Evolutionary conservation across 2,797 vertebrate genomes (phyloP).

Genomic region (Poeciliopsis infans): DNA sequence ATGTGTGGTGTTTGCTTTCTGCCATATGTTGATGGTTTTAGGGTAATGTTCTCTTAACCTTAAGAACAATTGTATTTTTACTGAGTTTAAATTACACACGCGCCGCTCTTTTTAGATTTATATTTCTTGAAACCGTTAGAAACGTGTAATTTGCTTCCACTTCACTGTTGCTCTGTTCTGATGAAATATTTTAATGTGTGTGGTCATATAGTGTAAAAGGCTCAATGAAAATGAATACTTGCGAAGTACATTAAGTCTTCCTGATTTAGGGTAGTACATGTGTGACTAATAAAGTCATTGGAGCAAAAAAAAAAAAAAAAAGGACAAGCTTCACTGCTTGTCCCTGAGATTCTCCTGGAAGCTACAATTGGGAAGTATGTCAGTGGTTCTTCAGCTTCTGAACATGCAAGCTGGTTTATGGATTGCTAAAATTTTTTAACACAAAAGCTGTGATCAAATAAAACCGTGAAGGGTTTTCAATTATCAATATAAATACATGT

Average conservation of each 20-base stretch:
- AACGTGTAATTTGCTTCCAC: neutral
- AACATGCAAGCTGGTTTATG: slow-evolving; percentile 35
- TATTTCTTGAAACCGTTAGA: neutral
- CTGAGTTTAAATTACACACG: neutral
- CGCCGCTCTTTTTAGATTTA: neutral
- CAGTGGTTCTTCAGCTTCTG: slow-evolving; percentile 29
- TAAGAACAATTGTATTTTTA: neutral
- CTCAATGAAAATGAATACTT: neutral
- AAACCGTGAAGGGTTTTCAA: neutral
- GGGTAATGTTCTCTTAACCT: neutral
- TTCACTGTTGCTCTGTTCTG: neutral
- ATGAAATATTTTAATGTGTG: too few species aligned
- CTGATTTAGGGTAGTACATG: slow-evolving; percentile 21
- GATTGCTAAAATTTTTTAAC: neutral
- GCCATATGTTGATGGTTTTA: neutral
- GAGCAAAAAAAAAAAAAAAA: slow-evolving; percentile 33
- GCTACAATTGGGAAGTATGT: slow-evolving; percentile 35
- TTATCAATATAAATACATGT: neutral
- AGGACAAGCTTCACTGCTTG: slow-evolving; percentile 7
- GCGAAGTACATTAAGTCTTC: neutral
- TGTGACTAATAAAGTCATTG: slow-evolving; percentile 50
- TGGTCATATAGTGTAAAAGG: neutral
- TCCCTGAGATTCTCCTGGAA: slow-evolving; percentile 32
- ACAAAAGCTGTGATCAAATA: neutral
- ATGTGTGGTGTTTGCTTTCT: neutral